These are phyloP conservation scores for Yasuhikotakia modesta DNA, from an alignment of 2,797 vertebrate genomes.

Conservation along the genomic window DNA sequence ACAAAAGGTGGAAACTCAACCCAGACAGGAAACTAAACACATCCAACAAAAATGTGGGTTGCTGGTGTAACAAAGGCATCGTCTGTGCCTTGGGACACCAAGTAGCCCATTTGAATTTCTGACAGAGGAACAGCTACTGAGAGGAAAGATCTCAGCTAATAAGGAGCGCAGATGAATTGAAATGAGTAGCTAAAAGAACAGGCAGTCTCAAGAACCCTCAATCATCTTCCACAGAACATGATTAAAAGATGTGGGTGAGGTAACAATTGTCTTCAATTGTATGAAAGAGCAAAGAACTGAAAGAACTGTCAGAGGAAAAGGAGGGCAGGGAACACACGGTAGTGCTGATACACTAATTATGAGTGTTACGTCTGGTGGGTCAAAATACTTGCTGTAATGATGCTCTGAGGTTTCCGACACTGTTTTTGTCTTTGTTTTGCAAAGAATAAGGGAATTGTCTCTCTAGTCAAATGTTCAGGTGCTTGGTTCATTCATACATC, in stretches of 20 bases:
- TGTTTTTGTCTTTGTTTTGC: slow-evolving; percentile 15
- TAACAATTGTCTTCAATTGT: slow-evolving; percentile 26
- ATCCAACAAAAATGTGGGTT: neutral
- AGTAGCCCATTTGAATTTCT: slow-evolving; percentile 16
- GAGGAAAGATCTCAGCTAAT: neutral
- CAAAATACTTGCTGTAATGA: slow-evolving; percentile 23
- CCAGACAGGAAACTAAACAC: neutral
- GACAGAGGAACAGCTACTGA: neutral
- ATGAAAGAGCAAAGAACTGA: neutral
- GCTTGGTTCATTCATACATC: neutral
- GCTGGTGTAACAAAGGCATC: neutral
- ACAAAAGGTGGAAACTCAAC: neutral
- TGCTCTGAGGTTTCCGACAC: slow-evolving; percentile 2
- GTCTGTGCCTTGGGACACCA: neutral
- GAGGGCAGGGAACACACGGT: neutral
- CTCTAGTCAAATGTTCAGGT: neutral
- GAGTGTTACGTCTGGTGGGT: slow-evolving; percentile 13
- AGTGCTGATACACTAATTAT: neutral
- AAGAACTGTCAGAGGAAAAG: neutral
- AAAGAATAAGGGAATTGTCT: neutral
- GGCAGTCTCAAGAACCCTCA: neutral
- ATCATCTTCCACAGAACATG: slow-evolving; percentile 18
- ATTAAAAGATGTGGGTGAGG: slow-evolving; percentile 25
- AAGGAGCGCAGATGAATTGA: neutral
- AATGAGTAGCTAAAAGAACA: slow-evolving; percentile 13